Evolutionary conservation across 2,113 vertebrate genomes (phyloP), one percentile per base, ranked within the genome.

Genomic region (Ibidorhyncha struthersii): DNA sequence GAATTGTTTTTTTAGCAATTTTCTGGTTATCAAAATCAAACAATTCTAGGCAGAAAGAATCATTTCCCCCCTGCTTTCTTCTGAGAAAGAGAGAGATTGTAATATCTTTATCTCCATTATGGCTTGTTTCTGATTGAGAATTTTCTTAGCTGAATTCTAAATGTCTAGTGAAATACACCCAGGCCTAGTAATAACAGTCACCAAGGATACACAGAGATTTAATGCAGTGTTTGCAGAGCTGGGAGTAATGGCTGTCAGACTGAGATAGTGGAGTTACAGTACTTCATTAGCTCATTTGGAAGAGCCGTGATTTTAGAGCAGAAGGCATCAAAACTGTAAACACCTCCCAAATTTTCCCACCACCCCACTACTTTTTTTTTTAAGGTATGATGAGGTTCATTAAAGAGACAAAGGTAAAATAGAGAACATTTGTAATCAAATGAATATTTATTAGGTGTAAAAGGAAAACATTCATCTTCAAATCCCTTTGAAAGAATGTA

Each of bases 121-220:
- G 63, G 52, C 78, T 96, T 79, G 50, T 23, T 94, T 96, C 73
- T 71, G 53, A 82, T 43, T 81, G 63, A 73, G 70, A 91, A 87
- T 96, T 81, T 93, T 94, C 58, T 97, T 95, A 96, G 78, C 74
- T 97, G 69, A 87, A 96, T 96, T 96, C 29, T 65, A 94, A 96
- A 91, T 65, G 52, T 71, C 91, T 97, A 91, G 66, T 92, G 74
- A 97, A 97, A 92, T 81, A 93, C 56, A 96, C 49, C 36, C 77
- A 94, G 73, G 71, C 74, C 89, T 93, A 88, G 84, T 79, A 96
- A 93, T 97, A 94, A 91, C 93, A 96, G 93, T 97, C 93, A 97
- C 96, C 92, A 96, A 97, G 84, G 84, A 95, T 98, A 96, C 91
- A 69, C 45, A 90, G 89, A 97, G 91, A 95, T 96, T 91, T 96